Evolutionary conservation across 1,140 invertebrate species (phyloP).

Genomic region (Eufriesea mexicana): DNA sequence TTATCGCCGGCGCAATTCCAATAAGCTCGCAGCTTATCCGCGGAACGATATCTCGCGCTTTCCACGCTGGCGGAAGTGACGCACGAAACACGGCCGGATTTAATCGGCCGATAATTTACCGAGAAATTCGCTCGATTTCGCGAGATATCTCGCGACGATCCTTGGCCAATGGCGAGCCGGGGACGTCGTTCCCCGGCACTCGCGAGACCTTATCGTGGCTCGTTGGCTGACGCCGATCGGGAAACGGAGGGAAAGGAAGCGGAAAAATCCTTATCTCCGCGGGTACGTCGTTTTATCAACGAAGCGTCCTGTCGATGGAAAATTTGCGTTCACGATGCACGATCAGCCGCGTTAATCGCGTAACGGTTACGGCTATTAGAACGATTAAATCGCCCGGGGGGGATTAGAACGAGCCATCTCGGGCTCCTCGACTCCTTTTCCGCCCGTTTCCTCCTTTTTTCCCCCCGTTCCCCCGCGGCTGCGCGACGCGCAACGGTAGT

Average conservation of each 20-base stretch:
- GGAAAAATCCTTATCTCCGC: neutral
- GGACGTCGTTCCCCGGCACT: no score
- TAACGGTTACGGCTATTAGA: conserved; percentile 25
- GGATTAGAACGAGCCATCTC: conserved; percentile 5
- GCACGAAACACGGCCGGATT: neutral
- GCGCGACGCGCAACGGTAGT: no score
- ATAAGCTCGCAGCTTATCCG: neutral
- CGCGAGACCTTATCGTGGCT: no score
- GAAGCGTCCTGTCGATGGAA: neutral
- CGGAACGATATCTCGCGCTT: neutral
- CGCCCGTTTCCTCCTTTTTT: no score
- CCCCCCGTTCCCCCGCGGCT: neutral
- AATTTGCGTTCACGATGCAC: neutral
- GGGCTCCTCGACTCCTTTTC: neutral
- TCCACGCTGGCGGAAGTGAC: conserved; percentile 17
- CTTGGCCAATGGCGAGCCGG: no score
- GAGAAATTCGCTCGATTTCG: neutral
- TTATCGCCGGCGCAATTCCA: neutral
- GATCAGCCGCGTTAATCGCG: neutral
- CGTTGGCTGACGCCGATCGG: no score
- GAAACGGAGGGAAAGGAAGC: no score
- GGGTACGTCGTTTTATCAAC: conserved; percentile 9
- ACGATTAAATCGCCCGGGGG: conserved; percentile 20
- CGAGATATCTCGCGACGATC: neutral
- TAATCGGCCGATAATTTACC: neutral